Percentiles rank a stretch among this genome's conserved stretches.
Conservation (phyloP, 2,797 vertebrate genomes). For the Chloroceryle inda region DNA sequence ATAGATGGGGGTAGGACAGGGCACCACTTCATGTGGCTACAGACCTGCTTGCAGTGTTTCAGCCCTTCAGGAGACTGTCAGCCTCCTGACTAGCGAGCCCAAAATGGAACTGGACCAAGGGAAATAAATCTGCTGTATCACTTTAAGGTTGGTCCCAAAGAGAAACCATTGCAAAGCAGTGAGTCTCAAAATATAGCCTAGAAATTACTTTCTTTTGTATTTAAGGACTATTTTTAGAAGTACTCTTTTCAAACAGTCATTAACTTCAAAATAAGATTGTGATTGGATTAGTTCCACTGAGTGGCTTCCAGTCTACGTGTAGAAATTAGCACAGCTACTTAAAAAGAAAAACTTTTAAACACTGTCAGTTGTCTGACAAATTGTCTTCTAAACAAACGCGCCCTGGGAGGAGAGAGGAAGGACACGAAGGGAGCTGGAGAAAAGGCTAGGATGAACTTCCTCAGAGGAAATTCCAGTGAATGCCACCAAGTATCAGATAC, state of each 20-base stretch:
- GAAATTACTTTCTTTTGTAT: background rate
- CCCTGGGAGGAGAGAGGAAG: background rate
- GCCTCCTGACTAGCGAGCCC: background rate
- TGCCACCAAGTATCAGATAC: background rate
- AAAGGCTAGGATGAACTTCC: conserved; percentile 5
- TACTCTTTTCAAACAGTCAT: background rate
- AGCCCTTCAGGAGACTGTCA: background rate
- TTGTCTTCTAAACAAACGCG: background rate
- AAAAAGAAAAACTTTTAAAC: background rate
- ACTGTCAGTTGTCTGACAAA: background rate
- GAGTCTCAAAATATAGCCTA: background rate
- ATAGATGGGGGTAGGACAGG: fast-evolving
- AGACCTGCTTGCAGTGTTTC: background rate
- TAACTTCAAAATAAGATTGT: background rate
- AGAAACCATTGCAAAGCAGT: background rate
- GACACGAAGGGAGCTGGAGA: background rate
- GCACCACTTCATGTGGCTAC: fast-evolving
- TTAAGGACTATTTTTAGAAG: background rate
- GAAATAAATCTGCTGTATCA: background rate
- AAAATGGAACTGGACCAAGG: background rate
- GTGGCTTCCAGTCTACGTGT: background rate
- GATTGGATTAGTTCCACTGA: background rate
- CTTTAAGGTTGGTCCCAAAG: background rate
- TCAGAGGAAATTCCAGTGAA: conserved; percentile 27
- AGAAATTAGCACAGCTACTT: conserved; percentile 2